phyloP scores from a whole-genome alignment of 2,797 vertebrate genomes.

The Phrynocephalus vlangalii region DNA sequence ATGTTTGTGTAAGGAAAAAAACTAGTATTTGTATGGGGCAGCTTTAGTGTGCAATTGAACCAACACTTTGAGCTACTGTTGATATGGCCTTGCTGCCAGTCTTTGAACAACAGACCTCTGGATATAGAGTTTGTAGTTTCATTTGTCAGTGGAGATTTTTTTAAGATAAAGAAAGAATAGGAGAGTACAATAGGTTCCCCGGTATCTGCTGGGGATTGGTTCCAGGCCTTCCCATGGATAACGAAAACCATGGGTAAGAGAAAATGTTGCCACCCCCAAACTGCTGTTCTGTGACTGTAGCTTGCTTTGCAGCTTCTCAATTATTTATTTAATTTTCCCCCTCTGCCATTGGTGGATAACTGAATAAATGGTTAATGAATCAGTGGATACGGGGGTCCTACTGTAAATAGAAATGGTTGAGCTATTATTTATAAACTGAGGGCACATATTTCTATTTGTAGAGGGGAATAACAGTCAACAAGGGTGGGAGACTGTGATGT shows the following conservation, averaged over 20 bases:
- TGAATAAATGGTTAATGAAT: too few relatives aligned
- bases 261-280: too few relatives aligned
- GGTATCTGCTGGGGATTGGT: too few relatives aligned
- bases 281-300: too few relatives aligned
- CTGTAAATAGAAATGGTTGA: not conserved
- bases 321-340: too few relatives aligned
- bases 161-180: not conserved
- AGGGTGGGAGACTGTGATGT: not conserved
- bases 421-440: not conserved
- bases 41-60: not conserved
- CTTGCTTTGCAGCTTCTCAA: too few relatives aligned
- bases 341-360: too few relatives aligned
- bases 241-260: too few relatives aligned
- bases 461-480: not conserved
- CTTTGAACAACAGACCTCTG: not conserved
- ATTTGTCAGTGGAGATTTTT: not conserved
- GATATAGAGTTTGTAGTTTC: not conserved
- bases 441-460: not conserved
- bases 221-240: too few relatives aligned
- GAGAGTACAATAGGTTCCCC: not conserved
- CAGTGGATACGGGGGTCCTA: too few relatives aligned
- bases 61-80: not conserved
- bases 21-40: not conserved
- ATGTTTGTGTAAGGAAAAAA: not conserved
- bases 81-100: not conserved